Evolutionary conservation across 2,888 invertebrate genomes (phyloP), one percentile per base, ranked within the genome.

Genomic region (Euphydryas editha): DNA sequence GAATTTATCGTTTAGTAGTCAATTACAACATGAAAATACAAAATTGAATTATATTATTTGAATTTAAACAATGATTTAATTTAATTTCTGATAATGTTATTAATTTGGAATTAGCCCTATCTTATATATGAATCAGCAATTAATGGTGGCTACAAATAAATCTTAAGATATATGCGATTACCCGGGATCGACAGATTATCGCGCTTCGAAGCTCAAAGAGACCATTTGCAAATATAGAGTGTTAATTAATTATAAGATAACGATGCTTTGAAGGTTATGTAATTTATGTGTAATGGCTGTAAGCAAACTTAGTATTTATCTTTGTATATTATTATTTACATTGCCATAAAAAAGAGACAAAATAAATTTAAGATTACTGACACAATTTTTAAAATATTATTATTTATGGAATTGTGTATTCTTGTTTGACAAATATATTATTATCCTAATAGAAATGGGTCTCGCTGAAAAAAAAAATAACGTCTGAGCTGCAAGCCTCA

Each of bases 161-260:
- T n/a, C 42, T 15, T 44, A 5, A 49, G 24, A 49, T 24, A 8
- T 49, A 49, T 24, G 24, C 49, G 15, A 44, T 44, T 21, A 20
- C 21, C 6, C 49, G 21, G 21, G 49, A 49, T 49, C 21, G 15
- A 21, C 20, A 21, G 59, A 59, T 64, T 59, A 54, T 51, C 36
- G 54, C 36, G 44, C 44, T 49, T 20, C 58, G 44, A 51, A n/a
- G 58, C 57, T 59, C 44, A 24, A 44, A 36, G 55, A 63, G 59
- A 62, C 54, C 39, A 59, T 58, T 54, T 59, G 36, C 62, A 59
- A 57, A 67, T 64, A 68, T 60, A 58, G 51, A 47, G 57, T 51
- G 60, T 51, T 61, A 64, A 64, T 62, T 62, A 65, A 59, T 62
- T 60, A 65, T 37, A 13, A 21, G 49, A 49, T 49, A 49, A 21